A percentile compares a stretch with the other conserved stretches of the same genome.
Evolutionary conservation across 1,140 invertebrate species (phyloP).

Genomic region (Gerris buenoi): DNA sequence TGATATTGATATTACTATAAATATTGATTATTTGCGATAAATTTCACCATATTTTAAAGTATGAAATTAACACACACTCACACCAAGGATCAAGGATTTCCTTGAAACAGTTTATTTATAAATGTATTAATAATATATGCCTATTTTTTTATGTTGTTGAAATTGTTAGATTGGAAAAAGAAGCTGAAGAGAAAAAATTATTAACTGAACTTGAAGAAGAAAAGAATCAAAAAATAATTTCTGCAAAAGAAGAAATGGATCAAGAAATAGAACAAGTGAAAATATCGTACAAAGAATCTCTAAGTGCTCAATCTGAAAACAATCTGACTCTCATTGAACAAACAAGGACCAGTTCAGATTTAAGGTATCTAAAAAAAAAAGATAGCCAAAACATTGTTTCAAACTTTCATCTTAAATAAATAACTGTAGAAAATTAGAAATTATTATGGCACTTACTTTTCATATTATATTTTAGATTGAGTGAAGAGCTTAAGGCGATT

Average conservation of each 20-base stretch:
- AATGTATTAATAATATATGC: no score
- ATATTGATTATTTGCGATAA: no score
- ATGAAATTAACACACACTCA: no score
- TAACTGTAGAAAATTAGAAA: no score
- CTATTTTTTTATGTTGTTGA: no score
- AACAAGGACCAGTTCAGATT: not conserved
- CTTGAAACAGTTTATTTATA: no score
- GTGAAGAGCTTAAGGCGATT: constrained; percentile 7
- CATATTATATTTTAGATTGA: constrained; percentile 13
- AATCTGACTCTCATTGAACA: not conserved
- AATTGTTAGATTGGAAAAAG: constrained; percentile 9
- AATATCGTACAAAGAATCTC: not conserved
- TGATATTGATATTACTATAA: no score
- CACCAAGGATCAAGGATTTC: no score
- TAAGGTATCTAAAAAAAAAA: not conserved
- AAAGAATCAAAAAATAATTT: not conserved
- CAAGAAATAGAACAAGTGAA: not conserved
- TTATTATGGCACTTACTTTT: no score
- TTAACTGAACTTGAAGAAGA: constrained; percentile 9
- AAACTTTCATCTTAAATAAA: no score
- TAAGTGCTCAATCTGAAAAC: not conserved
- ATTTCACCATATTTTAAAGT: no score
- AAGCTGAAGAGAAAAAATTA: constrained; percentile 6
- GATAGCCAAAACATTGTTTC: no score
- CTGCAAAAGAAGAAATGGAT: not conserved